A percentile compares a stretch with the other conserved stretches of the same genome.
Evolutionary conservation across 2,797 vertebrate species (phyloP).

Genomic region (Poeciliopsis turneri): DNA sequence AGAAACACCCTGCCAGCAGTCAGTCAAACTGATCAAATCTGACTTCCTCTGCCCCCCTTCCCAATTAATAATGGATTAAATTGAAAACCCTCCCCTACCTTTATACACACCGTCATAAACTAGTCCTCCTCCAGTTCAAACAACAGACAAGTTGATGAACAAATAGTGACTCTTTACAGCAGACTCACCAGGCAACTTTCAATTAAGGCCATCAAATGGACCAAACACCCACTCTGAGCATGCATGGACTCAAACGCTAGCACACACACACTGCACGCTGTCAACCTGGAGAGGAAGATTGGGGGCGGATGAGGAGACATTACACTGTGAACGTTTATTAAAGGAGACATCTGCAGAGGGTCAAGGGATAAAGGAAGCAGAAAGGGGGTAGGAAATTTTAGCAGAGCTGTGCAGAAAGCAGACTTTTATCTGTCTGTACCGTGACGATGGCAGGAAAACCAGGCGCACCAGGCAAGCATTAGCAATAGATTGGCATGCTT

Average conservation of each 20-base stretch:
- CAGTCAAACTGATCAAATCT: conserved; percentile 51
- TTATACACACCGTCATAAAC: conserved; percentile 47
- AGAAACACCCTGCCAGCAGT: conserved; percentile 48
- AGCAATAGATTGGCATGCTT: conserved; percentile 72
- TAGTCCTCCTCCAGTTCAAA: conserved; percentile 46
- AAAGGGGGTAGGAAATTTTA: conserved; percentile 5
- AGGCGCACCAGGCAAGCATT: conserved; percentile 63
- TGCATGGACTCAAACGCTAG: conserved; percentile 19
- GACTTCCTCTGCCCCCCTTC: conserved; percentile 43
- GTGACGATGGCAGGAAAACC: conserved; percentile 39
- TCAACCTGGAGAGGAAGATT: conserved; percentile 53
- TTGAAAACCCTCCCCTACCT: conserved; percentile 45
- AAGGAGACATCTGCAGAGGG: conserved; percentile 61
- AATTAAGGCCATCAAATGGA: conserved; percentile 58
- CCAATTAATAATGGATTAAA: conserved; percentile 72
- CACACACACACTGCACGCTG: conserved; percentile 13
- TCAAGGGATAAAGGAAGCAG: conserved; percentile 50
- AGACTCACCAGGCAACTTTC: conserved; percentile 49
- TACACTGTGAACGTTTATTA: conserved; percentile 63
- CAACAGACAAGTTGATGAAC: conserved; percentile 46
- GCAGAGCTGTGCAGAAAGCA: conserved; percentile 25
- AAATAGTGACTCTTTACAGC: conserved; percentile 45
- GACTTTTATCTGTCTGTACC: conserved; percentile 52
- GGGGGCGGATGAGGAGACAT: conserved; percentile 54
- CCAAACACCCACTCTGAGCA: conserved; percentile 37